These are phyloP conservation scores for Geodia barretti DNA, from an alignment of 37 sponge, comb jelly and placozoan species.

Conservation along the genomic window DNA sequence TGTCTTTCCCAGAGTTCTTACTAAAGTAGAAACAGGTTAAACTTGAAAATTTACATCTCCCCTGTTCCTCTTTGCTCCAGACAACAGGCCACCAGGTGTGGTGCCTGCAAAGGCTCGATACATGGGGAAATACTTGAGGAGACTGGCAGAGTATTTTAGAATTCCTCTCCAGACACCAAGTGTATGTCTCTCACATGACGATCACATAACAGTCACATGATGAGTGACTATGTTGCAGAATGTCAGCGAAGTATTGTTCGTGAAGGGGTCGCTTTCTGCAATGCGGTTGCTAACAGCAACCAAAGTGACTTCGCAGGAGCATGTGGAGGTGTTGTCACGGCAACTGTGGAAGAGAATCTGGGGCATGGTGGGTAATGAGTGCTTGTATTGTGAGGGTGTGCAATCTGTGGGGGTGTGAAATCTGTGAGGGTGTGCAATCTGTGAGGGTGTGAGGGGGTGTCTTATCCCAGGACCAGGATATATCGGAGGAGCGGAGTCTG, in stretches of 20 bases:
- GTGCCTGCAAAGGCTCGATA: conserved; percentile 60
- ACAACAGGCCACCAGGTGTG: conserved; percentile 78
- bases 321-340: conserved; percentile 58
- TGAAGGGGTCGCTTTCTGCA: conserved; percentile 46
- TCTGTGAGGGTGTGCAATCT: not conserved
- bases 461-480: conserved; percentile 42
- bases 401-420: not conserved
- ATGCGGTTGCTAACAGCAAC: conserved; percentile 60
- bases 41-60: too few relatives aligned
- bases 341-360: conserved; percentile 72
- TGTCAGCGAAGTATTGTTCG: conserved; percentile 40
- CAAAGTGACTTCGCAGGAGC: conserved; percentile 22
- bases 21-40: too few relatives aligned
- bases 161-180: conserved; percentile 46
- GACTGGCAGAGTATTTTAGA: conserved; percentile 50
- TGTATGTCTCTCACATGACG: conserved; percentile 10
- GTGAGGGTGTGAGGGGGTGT: conserved; percentile 3
- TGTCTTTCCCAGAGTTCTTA: too few relatives aligned
- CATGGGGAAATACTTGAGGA: conserved; percentile 58
- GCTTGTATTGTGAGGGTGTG: not conserved
- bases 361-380: conserved; percentile 39
- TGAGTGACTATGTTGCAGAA: conserved; percentile 21
- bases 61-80: conserved; percentile 19
- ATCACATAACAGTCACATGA: too few relatives aligned
- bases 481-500: conserved; percentile 39